Conservation (phyloP, 2,797 vertebrate species). For the Sitta carolinensis region DNA sequence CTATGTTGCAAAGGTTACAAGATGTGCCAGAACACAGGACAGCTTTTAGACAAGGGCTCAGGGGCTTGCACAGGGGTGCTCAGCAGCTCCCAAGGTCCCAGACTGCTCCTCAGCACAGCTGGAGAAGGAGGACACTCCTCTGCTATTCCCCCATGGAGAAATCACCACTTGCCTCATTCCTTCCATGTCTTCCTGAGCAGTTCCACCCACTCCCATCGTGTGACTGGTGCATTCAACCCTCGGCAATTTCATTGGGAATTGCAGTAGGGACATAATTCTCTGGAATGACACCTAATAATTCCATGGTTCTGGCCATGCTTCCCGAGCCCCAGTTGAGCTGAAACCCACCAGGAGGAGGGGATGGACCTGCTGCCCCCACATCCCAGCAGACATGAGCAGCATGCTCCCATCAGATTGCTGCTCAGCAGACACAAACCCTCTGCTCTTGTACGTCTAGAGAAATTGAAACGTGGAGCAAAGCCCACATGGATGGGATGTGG, state of each 20-base stretch:
- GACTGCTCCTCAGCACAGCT: neutral
- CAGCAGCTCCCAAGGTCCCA: fast-evolving
- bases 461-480: neutral
- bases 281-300: neutral
- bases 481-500: neutral
- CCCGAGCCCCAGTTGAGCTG: fast-evolving
- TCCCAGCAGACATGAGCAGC: neutral
- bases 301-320: fast-evolving
- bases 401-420: neutral
- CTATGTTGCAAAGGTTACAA: neutral
- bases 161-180: neutral
- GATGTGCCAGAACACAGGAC: neutral
- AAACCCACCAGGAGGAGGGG: neutral
- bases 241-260: neutral
- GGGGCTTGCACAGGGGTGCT: neutral
- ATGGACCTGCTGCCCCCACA: neutral
- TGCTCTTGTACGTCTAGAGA: neutral
- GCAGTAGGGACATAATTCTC: neutral
- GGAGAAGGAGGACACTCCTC: neutral
- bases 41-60: neutral
- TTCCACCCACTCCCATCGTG: constrained; percentile 10
- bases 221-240: neutral
- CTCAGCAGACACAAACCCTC: neutral
- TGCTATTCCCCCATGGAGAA: neutral
- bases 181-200: neutral